Evolutionary conservation across 2,888 invertebrate genomes (phyloP).

Genomic region (Tetheella fluctuosa): DNA sequence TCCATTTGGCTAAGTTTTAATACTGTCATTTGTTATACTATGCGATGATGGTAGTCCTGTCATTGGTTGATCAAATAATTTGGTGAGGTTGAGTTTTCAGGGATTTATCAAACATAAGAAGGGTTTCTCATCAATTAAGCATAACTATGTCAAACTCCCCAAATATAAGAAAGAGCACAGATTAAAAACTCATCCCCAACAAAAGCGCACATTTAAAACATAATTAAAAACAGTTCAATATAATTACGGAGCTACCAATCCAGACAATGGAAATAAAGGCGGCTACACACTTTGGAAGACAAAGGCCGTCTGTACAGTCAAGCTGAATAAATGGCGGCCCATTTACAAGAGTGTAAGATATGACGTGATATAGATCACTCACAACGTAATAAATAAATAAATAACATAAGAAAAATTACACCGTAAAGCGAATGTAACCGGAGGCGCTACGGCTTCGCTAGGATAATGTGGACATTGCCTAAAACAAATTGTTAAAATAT

Average conservation of each 20-base stretch:
- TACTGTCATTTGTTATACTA: constrained; percentile 3
- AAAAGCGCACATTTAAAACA: constrained; percentile 8
- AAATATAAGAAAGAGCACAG: neutral
- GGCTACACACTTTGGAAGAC: constrained; percentile 41
- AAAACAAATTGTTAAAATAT: too few species aligned
- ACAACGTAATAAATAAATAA: constrained; percentile 83
- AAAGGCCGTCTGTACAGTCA: constrained; percentile 33
- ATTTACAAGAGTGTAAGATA: constrained; percentile 84
- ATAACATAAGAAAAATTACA: constrained; percentile 84
- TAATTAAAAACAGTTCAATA: constrained; percentile 14
- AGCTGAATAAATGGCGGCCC: constrained; percentile 74
- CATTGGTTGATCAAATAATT: too few species aligned
- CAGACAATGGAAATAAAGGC: constrained; percentile 47
- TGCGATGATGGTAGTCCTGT: neutral
- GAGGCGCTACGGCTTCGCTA: constrained; percentile 66
- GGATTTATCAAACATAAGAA: neutral
- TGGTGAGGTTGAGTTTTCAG: neutral
- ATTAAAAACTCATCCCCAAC: neutral
- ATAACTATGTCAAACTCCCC: neutral
- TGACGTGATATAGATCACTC: constrained; percentile 84
- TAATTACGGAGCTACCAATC: constrained; percentile 31
- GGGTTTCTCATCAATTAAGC: neutral
- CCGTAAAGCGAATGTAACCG: constrained; percentile 83
- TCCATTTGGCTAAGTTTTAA: neutral
- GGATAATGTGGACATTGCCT: constrained; percentile 52